phyloP scores from a whole-genome alignment of 2,797 vertebrate genomes.

The Arnoldichthys spilopterus region DNA sequence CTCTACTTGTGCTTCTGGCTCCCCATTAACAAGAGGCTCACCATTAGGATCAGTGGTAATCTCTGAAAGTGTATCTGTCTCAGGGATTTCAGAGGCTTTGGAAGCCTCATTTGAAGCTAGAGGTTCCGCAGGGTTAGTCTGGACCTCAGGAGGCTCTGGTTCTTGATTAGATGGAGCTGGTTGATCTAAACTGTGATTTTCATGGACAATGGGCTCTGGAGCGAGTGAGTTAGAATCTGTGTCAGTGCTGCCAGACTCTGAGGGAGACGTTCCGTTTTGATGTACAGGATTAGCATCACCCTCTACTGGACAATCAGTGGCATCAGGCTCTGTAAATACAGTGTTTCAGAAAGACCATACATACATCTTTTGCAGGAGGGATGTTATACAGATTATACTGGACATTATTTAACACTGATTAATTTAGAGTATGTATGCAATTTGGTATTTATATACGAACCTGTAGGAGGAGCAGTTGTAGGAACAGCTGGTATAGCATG shows the following conservation, averaged over 20 bases:
- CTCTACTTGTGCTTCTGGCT: slow-evolving; percentile 49
- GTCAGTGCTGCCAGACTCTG: background rate
- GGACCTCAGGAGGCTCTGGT: slow-evolving; percentile 6
- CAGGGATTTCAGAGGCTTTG: background rate
- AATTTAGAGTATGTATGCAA: too few relatives aligned
- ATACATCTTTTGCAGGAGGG: background rate
- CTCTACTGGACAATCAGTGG: slow-evolving; percentile 40
- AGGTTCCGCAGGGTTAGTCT: background rate
- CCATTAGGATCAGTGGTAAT: slow-evolving; percentile 35
- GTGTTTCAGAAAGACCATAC: background rate
- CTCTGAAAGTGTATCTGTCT: slow-evolving; percentile 47
- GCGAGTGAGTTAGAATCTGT: background rate
- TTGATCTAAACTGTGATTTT: slow-evolving; percentile 26
- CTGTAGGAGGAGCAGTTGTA: slow-evolving; percentile 34
- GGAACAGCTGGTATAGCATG: background rate
- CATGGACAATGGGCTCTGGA: slow-evolving; percentile 17
- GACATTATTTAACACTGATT: background rate
- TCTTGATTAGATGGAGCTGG: background rate
- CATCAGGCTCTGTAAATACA: slow-evolving; percentile 44
- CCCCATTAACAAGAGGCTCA: slow-evolving; percentile 29
- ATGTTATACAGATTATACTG: background rate
- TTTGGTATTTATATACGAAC: too few relatives aligned
- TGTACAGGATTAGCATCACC: slow-evolving; percentile 32
- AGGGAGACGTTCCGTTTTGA: slow-evolving; percentile 17
- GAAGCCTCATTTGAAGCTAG: background rate